A percentile compares a stretch with the other conserved stretches of the same genome.
Conservation (phyloP, 2,888 invertebrate genomes). For the Scaptodrosophila latifasciaeformis region DNA sequence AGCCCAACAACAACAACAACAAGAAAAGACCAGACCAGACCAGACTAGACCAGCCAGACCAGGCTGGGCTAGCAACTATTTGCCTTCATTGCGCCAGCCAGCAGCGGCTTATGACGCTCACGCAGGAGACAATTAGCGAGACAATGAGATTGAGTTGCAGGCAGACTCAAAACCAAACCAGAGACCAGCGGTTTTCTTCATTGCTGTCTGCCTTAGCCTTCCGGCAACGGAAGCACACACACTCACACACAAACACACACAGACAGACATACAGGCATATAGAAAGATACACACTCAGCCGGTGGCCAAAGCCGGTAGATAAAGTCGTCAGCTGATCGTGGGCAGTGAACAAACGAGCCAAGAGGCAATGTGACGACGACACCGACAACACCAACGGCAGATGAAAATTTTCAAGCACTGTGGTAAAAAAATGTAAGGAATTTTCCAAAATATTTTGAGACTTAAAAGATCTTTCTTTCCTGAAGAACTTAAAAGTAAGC, state of each 20-base stretch:
- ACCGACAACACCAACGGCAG: too few relatives aligned
- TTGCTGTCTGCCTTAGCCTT: conserved; percentile 44
- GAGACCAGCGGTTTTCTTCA: conserved; percentile 46
- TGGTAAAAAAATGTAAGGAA: too few relatives aligned
- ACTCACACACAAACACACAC: conserved; percentile 9
- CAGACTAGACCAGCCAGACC: conserved; percentile 18
- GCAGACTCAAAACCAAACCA: too few relatives aligned
- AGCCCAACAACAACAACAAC: too few relatives aligned
- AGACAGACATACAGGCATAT: too few relatives aligned
- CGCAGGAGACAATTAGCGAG: conserved; percentile 63
- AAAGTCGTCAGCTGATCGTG: conserved; percentile 67
- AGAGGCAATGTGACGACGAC: not conserved
- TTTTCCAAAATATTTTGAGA: too few relatives aligned
- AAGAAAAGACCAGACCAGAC: too few relatives aligned
- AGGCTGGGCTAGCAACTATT: conserved; percentile 15
- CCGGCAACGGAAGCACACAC: conserved; percentile 59
- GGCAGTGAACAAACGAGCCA: not conserved
- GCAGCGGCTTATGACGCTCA: conserved; percentile 61
- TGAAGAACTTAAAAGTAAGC: too few relatives aligned
- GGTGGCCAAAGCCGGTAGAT: conserved; percentile 42
- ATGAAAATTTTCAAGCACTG: too few relatives aligned
- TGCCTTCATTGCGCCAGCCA: conserved; percentile 53
- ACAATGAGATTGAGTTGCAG: conserved; percentile 69
- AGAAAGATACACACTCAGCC: conserved; percentile 37
- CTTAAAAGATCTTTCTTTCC: too few relatives aligned